phyloP scores from a whole-genome alignment of 2,113 vertebrate species.

The Stegostoma tigrinum region DNA sequence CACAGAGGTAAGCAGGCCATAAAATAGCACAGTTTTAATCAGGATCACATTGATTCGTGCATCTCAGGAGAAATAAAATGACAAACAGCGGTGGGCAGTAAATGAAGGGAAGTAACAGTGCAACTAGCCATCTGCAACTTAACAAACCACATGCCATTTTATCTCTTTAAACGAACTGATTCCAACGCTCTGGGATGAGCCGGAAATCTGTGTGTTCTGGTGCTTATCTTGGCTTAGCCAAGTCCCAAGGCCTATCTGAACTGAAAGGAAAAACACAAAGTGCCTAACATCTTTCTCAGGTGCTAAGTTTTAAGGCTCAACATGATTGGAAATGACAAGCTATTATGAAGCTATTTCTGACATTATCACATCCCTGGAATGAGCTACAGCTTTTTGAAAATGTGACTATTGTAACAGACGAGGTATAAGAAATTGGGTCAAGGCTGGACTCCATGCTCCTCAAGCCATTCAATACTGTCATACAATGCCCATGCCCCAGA shows the following conservation, averaged over 20 bases:
- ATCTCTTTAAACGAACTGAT: background rate
- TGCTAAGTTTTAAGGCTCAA: background rate
- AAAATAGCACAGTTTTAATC: constrained; percentile 21
- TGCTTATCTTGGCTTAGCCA: background rate
- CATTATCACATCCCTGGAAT: no score
- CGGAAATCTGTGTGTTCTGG: background rate
- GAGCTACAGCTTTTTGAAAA: no score
- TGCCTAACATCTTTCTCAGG: background rate
- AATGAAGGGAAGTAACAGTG: background rate
- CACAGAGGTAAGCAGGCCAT: background rate
- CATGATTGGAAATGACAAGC: no score
- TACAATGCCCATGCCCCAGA: no score
- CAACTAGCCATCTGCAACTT: background rate
- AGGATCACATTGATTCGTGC: background rate
- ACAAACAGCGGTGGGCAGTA: background rate
- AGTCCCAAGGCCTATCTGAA: background rate
- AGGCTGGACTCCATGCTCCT: background rate
- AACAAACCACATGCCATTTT: background rate
- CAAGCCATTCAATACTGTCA: background rate
- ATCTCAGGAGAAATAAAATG: background rate
- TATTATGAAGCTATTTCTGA: no score
- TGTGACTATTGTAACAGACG: no score
- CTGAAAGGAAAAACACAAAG: background rate
- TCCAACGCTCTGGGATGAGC: background rate
- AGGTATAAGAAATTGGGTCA: background rate